phyloP scores from a whole-genome alignment of 2,888 invertebrate genomes.

The Prosopocoilus inquinatus region DNA sequence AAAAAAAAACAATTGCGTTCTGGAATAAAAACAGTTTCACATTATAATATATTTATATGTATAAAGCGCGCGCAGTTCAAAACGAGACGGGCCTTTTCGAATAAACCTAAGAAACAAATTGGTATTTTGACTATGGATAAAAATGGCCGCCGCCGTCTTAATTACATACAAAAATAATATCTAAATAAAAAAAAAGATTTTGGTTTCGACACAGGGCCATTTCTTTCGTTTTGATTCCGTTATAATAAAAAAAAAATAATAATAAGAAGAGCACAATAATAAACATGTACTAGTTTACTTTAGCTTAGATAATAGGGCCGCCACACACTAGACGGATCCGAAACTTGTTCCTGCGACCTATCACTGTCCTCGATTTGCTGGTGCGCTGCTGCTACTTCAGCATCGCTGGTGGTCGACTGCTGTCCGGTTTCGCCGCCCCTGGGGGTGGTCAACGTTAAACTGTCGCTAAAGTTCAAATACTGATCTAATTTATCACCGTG shows the following conservation, averaged over 20 bases:
- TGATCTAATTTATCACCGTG: conserved; percentile 64
- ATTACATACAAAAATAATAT: too few species aligned
- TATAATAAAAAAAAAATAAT: neutral
- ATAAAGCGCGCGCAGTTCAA: too few species aligned
- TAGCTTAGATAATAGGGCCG: conserved; percentile 64
- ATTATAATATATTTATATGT: too few species aligned
- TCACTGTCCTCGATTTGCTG: conserved; percentile 28
- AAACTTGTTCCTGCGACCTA: conserved; percentile 40
- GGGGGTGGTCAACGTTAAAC: conserved; percentile 13
- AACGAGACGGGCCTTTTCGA: too few species aligned
- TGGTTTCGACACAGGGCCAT: neutral
- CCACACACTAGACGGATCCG: conserved; percentile 64
- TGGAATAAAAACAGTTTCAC: too few species aligned
- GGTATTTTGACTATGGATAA: too few species aligned
- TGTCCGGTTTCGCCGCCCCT: conserved; percentile 13
- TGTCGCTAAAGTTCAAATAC: conserved; percentile 57
- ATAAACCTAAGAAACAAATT: too few species aligned
- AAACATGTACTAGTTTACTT: neutral
- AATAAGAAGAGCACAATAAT: neutral
- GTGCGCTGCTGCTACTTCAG: conserved; percentile 35
- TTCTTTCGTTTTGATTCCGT: neutral
- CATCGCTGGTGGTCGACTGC: conserved; percentile 44
- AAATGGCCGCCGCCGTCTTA: too few species aligned
- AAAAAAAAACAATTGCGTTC: too few species aligned
- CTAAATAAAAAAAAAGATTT: conserved; percentile 2